Base-by-base conservation (phyloP, 2,888 invertebrate species). In the Alloplasta piceator region DNA sequence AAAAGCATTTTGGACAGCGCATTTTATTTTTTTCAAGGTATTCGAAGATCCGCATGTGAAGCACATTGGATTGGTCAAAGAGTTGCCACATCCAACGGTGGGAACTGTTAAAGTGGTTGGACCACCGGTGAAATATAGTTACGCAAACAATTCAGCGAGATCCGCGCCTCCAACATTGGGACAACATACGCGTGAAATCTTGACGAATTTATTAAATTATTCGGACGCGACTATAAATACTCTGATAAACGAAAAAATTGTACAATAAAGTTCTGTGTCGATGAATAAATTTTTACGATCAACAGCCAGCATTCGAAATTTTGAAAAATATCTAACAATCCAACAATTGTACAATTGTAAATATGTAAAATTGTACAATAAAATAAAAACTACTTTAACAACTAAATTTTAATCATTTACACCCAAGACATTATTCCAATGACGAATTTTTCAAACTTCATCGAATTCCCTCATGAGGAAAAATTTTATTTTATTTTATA, bases 21-120 rank as follows among this genome's bases (percentile, higher is more conserved):
- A 38, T 26, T n/a, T 63, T 14, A 71, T 41, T 75, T 77, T 36
- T 50, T 88, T 87, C 26, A 83, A 94, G 92, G 97, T 97, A 0
- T 99, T 99, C 91, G 94, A 95, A 67, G 98, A 99, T 93, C 96
- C 96, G 1, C 99, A 99, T 92, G 95, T 98, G 0, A 94, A 94
- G 83, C 93, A 94, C 1, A 95, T 96, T 80, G 94, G 93, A n/a
- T 89, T 97, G 73, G 96, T 97, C 0, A 94, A 96, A 90, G 95
- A 95, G 78, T 84, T 97, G 82, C 90, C 93, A 0, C 97, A 98
- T 92, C 94, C 95, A 0, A 93, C 93, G 41, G 95, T 95, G 26
- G 97, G 97, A 0, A 92, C 90, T 12, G 93, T 98, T 2, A 96
- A 95, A 90, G 92, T 97, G 5, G 96, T 98, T 56, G 98, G 97